These are phyloP conservation scores for Danio jaintianensis DNA, from an alignment of 2,797 vertebrate species.

Conservation along the genomic window DNA sequence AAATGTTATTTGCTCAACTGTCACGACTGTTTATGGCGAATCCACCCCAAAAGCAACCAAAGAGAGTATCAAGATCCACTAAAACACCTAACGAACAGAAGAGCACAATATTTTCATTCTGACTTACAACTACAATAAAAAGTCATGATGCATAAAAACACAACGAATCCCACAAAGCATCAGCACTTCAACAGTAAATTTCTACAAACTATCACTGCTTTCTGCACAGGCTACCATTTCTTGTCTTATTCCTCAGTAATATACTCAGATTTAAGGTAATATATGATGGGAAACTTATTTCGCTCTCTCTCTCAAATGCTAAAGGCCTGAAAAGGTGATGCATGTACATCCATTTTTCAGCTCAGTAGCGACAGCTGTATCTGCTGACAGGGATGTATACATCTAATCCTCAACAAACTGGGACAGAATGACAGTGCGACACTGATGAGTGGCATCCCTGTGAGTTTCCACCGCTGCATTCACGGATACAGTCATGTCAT, in stretches of 20 bases:
- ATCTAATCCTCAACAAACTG: conserved; percentile 34
- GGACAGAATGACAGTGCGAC: conserved; percentile 10
- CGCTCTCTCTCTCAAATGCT: neutral
- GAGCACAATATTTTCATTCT: neutral
- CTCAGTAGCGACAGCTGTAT: conserved; percentile 42
- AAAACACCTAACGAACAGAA: neutral
- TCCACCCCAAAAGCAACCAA: neutral
- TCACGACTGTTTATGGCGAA: neutral
- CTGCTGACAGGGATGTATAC: conserved; percentile 28
- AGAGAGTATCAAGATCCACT: neutral
- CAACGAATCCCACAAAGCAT: conserved; percentile 5
- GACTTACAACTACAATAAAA: neutral
- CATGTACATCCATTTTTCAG: conserved; percentile 36
- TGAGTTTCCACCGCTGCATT: neutral
- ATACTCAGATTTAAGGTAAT: conserved; percentile 33
- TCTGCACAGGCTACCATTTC: conserved; percentile 1
- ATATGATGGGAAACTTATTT: neutral
- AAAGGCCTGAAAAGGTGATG: conserved; percentile 37
- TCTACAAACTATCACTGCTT: conserved; percentile 17
- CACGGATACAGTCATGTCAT: conserved; percentile 1
- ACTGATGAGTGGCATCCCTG: neutral
- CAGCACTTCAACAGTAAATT: neutral
- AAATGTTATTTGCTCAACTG: neutral
- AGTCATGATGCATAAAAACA: neutral
- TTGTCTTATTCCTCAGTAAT: conserved; percentile 26